Conservation (phyloP, 2,113 vertebrate genomes). For the Bos indicus region DNA sequence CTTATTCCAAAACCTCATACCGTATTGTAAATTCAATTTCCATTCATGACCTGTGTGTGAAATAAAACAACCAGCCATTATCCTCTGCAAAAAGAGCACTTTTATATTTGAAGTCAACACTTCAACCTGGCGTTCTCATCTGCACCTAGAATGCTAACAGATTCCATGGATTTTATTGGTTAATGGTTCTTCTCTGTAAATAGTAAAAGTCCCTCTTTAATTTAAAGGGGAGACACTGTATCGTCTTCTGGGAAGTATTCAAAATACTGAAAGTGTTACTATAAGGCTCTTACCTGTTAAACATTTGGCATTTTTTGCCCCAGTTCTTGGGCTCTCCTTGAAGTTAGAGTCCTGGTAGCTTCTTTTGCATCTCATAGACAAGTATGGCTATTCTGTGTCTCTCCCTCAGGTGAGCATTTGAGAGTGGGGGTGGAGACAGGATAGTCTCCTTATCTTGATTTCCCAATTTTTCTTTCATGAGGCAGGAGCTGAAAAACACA, state of each 20-base stretch:
- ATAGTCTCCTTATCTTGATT: not conserved
- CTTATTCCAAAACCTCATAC: not conserved
- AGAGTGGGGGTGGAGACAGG: not conserved
- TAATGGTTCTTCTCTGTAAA: not conserved
- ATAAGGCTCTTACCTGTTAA: not conserved
- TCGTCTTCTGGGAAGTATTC: not conserved
- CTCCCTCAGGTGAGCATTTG: not conserved
- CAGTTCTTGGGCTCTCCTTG: not conserved
- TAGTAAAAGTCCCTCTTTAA: not conserved
- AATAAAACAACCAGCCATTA: not conserved
- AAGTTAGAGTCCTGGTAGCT: not conserved
- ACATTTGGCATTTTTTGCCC: not conserved
- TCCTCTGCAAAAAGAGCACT: not conserved
- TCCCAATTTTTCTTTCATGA: not conserved
- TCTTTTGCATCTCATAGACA: not conserved
- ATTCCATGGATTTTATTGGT: not conserved
- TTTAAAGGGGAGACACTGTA: not conserved
- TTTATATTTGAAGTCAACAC: not conserved
- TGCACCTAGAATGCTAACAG: not conserved
- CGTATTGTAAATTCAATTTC: not conserved
- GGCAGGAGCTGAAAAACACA: not conserved
- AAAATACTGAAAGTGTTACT: not conserved
- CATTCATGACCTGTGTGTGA: not conserved
- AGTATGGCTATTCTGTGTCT: not conserved
- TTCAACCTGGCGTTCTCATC: not conserved